These are phyloP conservation scores for Bathynomus jamesi DNA, from an alignment of 1,140 invertebrate species.

Conservation along the genomic window DNA sequence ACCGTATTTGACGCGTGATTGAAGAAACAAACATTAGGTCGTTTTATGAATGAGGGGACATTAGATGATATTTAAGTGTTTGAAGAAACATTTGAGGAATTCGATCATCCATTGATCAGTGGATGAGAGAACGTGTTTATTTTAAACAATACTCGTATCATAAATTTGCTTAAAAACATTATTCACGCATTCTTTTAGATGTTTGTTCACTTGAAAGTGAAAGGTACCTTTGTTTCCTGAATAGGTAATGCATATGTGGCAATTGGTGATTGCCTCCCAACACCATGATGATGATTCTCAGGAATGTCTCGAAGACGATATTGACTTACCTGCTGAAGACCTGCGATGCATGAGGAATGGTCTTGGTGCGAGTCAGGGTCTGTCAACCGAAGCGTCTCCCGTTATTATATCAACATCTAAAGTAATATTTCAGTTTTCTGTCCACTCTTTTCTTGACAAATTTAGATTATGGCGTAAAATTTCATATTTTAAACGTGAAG, in stretches of 20 bases:
- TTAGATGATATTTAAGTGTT: too few species aligned
- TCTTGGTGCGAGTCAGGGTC: conserved; percentile 10
- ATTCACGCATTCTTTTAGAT: too few species aligned
- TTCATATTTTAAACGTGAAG: conserved; percentile 10
- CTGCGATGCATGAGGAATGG: background rate
- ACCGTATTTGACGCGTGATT: too few species aligned
- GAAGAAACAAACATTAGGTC: too few species aligned
- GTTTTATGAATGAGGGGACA: too few species aligned
- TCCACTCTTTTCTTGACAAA: conserved; percentile 16
- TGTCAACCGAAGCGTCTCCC: conserved; percentile 45
- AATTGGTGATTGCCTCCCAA: conserved; percentile 79
- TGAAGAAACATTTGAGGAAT: too few species aligned
- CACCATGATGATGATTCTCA: conserved; percentile 32
- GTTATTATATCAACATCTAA: conserved; percentile 59
- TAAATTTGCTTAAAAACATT: too few species aligned
- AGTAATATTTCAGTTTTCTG: conserved; percentile 24
- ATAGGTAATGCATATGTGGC: conserved; percentile 88
- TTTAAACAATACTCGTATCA: too few species aligned
- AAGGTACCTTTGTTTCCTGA: too few species aligned
- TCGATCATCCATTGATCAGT: too few species aligned
- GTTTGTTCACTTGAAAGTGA: too few species aligned
- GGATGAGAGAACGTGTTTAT: too few species aligned
- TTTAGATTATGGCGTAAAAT: background rate
- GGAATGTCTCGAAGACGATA: background rate
- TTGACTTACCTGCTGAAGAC: background rate